Evolutionary conservation across 2,888 invertebrate genomes (phyloP), one percentile per base, ranked within the genome.

Genomic region (Agrochola litura): DNA sequence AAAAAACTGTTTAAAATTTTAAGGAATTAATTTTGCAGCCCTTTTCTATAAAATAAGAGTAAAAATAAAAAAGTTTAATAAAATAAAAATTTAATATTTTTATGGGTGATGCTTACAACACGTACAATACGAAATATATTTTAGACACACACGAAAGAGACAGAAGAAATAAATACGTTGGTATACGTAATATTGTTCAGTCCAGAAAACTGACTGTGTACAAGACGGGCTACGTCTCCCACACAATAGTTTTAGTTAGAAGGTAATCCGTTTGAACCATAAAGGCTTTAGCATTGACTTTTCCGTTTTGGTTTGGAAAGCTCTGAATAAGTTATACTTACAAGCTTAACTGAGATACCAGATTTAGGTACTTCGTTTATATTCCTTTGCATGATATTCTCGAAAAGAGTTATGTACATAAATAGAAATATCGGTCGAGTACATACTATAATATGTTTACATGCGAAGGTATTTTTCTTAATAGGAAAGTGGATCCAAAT

Each of bases 271-370:
- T 58, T 82, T 54, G 12, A 56, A 68, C 54, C 30, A 54, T 64
- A 30, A 22, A 49, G 58, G 37, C n/a, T 49, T 49, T 49, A 56
- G 19, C n/a, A 82, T 60, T 65, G 60, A 73, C 19, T 30, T 68
- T 56, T 14, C 64, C 49, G 41, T 43, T 77, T 69, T 61, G 22
- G 46, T 19, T 41, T 58, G 43, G 22, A 60, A 61, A 77, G 49
- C 68, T 72, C 43, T 77, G 54, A 64, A 81, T 77, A 77, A 71
- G 67, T 71, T 46, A 67, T 58, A 58, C 8, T 14, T 63, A 71
- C n/a, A 71, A 56, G 66, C 66, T 70, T 64, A 68, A 37, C 49
- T 30, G 56, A 54, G 37, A 19, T 52, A 25, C 5, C 19, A 43
- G 61, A 81, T 67, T 82, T 67, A n/a, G 54, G n/a, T 10, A 30